phyloP scores from a whole-genome alignment of 2,888 invertebrate genomes.

The Galerucella calmariensis region DNA sequence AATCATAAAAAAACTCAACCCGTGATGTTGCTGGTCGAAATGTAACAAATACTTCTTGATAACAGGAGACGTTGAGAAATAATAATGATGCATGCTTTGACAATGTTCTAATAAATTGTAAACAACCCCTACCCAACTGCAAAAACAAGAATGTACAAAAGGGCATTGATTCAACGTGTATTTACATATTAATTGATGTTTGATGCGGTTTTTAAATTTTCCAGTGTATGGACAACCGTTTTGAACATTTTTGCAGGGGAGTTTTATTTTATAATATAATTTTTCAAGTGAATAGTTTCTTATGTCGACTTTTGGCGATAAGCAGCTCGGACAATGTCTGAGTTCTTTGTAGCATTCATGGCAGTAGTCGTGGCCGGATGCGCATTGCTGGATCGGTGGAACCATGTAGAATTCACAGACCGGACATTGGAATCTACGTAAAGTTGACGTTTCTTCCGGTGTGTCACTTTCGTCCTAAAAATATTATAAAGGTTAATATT shows the following conservation, averaged over 20 bases:
- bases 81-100: not conserved
- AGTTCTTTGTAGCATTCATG: slow-evolving; percentile 43
- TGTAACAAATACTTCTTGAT: not conserved
- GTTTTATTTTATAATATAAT: slow-evolving; percentile 27
- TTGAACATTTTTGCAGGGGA: slow-evolving; percentile 45
- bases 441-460: not conserved
- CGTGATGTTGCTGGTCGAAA: not conserved
- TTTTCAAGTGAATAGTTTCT: slow-evolving; percentile 26
- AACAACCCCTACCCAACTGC: slow-evolving; percentile 20
- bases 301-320: slow-evolving; percentile 20
- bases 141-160: not conserved
- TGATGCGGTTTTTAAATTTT: slow-evolving; percentile 34
- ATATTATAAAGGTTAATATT: not conserved
- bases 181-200: slow-evolving; percentile 46
- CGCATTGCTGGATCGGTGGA: slow-evolving; percentile 52
- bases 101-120: slow-evolving; percentile 21
- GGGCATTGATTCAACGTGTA: slow-evolving; percentile 30
- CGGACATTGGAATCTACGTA: slow-evolving; percentile 43
- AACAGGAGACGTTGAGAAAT: not conserved
- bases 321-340: slow-evolving; percentile 39
- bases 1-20: slow-evolving; percentile 5
- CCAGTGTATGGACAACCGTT: slow-evolving; percentile 43
- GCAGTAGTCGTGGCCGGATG: slow-evolving; percentile 52
- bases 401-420: slow-evolving; percentile 49
- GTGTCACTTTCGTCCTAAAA: not conserved